Conservation (phyloP, 2,797 vertebrate species). For the Mionectes olivaceus region DNA sequence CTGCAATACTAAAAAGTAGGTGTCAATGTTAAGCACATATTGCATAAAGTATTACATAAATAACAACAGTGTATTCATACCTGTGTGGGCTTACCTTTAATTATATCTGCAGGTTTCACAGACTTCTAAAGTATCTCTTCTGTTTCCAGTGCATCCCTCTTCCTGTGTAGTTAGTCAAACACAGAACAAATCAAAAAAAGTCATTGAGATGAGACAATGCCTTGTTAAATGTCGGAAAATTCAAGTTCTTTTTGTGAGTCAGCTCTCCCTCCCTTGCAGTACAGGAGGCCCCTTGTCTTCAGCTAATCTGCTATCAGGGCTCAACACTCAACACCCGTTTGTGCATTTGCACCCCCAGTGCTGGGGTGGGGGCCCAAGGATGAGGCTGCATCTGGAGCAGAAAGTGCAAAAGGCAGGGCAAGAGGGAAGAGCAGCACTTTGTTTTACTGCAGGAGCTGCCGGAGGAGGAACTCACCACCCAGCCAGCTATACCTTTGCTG, state of each 20-base stretch:
- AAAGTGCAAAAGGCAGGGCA: background rate
- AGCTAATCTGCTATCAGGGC: conserved; percentile 43
- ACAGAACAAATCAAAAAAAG: background rate
- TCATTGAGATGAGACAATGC: background rate
- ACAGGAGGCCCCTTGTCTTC: background rate
- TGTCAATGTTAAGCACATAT: background rate
- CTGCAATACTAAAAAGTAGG: background rate
- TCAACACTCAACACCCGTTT: background rate
- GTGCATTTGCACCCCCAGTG: background rate
- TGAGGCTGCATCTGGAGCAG: background rate
- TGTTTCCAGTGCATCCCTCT: background rate
- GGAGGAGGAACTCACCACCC: background rate
- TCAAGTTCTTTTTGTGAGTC: background rate
- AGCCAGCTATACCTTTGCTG: background rate
- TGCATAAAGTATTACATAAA: background rate
- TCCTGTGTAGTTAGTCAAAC: background rate
- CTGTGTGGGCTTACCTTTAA: conserved; percentile 21
- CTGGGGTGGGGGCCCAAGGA: background rate
- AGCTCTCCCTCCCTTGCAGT: background rate
- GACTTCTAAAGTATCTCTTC: background rate
- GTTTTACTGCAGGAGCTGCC: background rate
- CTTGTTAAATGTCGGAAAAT: background rate
- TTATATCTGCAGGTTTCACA: background rate
- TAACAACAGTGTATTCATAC: background rate
- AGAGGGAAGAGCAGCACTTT: background rate